phyloP scores from a whole-genome alignment of 1,140 invertebrate species.

The Oryctes rhinoceros region DNA sequence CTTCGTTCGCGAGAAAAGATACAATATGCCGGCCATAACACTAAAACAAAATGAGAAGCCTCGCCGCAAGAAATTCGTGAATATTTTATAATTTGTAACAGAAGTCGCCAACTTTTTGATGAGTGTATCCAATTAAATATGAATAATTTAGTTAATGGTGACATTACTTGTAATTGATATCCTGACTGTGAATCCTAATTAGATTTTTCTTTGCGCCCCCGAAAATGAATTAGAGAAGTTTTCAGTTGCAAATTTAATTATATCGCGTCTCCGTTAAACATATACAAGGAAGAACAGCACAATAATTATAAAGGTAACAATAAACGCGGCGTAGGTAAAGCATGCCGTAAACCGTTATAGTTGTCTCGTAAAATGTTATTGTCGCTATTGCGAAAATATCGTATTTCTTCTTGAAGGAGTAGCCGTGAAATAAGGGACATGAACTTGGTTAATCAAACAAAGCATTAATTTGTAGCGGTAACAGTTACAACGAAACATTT shows the following conservation, averaged over 20 bases:
- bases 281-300: neutral
- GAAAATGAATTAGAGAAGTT: constrained; percentile 40
- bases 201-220: constrained; percentile 50
- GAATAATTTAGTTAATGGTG: constrained; percentile 60
- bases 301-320: constrained; percentile 28
- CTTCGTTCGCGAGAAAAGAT: constrained; percentile 45
- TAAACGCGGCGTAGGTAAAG: neutral
- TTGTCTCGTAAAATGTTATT: neutral
- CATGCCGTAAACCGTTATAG: neutral
- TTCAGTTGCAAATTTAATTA: constrained; percentile 43
- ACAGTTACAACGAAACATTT: no score
- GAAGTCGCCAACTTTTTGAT: constrained; percentile 60
- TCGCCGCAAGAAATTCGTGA: constrained; percentile 56
- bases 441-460: no score
- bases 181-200: constrained; percentile 54
- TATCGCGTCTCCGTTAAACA: neutral
- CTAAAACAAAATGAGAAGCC: constrained; percentile 58
- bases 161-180: constrained; percentile 60
- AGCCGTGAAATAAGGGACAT: no score
- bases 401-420: neutral
- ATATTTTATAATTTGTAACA: constrained; percentile 60
- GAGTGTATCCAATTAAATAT: constrained; percentile 59
- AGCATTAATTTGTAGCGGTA: no score
- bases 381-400: neutral
- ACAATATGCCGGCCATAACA: constrained; percentile 58